Conservation (phyloP, 2,113 vertebrate genomes). For the Amphiprion percula region DNA sequence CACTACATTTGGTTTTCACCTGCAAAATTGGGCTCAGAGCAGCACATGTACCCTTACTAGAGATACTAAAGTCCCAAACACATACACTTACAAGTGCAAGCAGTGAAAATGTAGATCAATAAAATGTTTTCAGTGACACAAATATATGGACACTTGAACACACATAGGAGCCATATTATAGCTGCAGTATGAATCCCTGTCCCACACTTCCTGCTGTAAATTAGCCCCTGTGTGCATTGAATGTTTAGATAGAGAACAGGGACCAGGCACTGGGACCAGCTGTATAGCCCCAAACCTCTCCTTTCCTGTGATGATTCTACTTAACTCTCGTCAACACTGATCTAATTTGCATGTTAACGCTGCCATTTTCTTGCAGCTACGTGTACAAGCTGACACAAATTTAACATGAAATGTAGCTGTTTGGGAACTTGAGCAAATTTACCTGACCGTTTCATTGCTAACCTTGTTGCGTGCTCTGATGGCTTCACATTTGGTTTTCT, state of each 20-base stretch:
- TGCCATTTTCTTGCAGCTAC: constrained; percentile 57
- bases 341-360: constrained; percentile 49
- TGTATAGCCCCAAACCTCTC: constrained; percentile 30
- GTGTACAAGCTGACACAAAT: constrained; percentile 38
- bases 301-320: constrained; percentile 27
- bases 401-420: constrained; percentile 40
- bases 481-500: constrained; percentile 43
- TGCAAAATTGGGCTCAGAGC: constrained; percentile 16
- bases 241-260: constrained; percentile 48
- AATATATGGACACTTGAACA: constrained; percentile 20
- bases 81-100: neutral
- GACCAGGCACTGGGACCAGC: constrained; percentile 34
- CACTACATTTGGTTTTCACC: constrained; percentile 20
- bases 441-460: constrained; percentile 52
- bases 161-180: constrained; percentile 4
- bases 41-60: neutral
- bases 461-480: constrained; percentile 39
- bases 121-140: constrained; percentile 3
- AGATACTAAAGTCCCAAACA: constrained; percentile 12
- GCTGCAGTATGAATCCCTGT: constrained; percentile 13
- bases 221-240: constrained; percentile 29
- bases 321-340: constrained; percentile 38
- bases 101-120: neutral
- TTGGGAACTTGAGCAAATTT: constrained; percentile 45
- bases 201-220: constrained; percentile 27